A percentile compares a stretch with the other conserved stretches of the same genome.
These are phyloP conservation scores for Riptortus pedestris DNA, from an alignment of 1,140 invertebrate genomes.

Conservation along the genomic window DNA sequence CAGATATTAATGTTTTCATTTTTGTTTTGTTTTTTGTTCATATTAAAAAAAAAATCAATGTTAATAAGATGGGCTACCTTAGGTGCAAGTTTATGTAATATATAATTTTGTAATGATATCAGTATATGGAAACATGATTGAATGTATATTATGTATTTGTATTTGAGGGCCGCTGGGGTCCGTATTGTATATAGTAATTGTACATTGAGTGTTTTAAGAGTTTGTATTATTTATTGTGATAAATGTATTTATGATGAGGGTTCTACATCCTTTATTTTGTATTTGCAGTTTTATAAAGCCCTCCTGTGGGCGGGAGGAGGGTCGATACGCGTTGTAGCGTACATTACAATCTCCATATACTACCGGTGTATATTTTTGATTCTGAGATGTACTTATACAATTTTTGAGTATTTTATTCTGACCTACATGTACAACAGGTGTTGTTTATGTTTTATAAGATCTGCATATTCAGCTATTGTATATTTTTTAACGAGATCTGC, in stretches of 20 bases:
- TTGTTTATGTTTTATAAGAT: too few relatives aligned
- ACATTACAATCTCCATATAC: neutral
- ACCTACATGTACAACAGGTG: too few relatives aligned
- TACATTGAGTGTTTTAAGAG: constrained; percentile 8
- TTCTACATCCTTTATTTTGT: neutral
- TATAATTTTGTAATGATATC: neutral
- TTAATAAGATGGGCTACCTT: constrained; percentile 1
- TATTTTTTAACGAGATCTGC: too few relatives aligned
- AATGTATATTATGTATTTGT: too few relatives aligned
- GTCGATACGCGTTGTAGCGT: constrained; percentile 3
- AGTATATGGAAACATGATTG: neutral
- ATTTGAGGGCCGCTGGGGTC: neutral
- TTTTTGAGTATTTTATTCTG: too few relatives aligned
- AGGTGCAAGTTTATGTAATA: constrained; percentile 5
- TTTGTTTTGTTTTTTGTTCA: too few relatives aligned
- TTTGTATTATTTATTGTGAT: constrained; percentile 10
- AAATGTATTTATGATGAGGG: constrained; percentile 10
- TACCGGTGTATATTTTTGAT: too few relatives aligned
- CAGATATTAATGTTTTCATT: too few relatives aligned
- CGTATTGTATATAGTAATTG: constrained; percentile 3
- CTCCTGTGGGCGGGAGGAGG: neutral
- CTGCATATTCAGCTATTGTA: too few relatives aligned
- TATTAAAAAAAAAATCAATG: neutral
- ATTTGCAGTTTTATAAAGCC: neutral
- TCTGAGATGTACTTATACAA: too few relatives aligned